Evolutionary conservation across 2,888 invertebrate species (phyloP), one percentile per base, ranked within the genome.

Genomic region (Selenia dentaria): DNA sequence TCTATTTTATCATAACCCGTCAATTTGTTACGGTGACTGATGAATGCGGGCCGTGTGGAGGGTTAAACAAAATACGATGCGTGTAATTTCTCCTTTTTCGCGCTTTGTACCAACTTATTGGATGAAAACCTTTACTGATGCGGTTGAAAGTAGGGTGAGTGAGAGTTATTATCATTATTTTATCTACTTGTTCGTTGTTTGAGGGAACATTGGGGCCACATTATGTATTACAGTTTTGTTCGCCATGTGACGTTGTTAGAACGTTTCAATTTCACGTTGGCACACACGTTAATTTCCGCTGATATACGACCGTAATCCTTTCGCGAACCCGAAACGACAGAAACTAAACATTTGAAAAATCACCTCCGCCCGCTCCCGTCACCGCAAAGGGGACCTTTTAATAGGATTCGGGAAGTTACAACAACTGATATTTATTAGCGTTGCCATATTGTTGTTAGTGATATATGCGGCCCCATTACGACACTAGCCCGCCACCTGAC

Each of bases 381-480:
- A 50, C 51, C 51, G 41, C 45, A 46, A 34, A 18, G 33, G 47
- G 55, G 53, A 52, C 53, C 62, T 54, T 62, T 59, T 70, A 68
- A 69, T 65, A 71, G 67, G 67, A 70, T 74, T 69, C 62, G 61
- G 63, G 63, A 67, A 74, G 65, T 78, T 73, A 64, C 74, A 77
- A 78, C 83, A 78, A 74, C 59, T 71, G 63, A 80, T 83, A 84
- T 86, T 84, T 86, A 83, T 82, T 77, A 79, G 72, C 63, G 65
- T 70, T 61, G 69, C 68, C 75, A 73, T 78, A 83, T 81, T 82
- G 81, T 81, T 68, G 67, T 62, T 57, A 25, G 71, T 86, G 83
- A 87, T 80, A 79, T 79, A 89, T 82, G 81, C 54, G 59, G 58
- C 59, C 67, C 71, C 73, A 75, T 79, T 79, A 77, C 64, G 55